Evolutionary conservation across 2,797 vertebrate genomes (phyloP).

Genomic region (Sarcoramphus papa): DNA sequence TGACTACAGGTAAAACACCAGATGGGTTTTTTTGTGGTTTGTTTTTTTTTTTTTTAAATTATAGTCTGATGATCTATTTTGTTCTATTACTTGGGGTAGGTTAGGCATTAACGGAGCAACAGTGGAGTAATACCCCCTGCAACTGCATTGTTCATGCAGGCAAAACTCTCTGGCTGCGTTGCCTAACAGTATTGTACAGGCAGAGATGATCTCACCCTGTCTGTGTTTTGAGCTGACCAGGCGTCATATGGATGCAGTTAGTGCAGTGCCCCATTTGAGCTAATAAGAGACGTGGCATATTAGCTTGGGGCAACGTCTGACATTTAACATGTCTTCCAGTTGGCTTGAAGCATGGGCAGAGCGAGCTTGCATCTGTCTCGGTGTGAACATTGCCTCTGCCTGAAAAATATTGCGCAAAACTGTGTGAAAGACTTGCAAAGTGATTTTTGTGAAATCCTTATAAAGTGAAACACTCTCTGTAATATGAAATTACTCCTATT

Average conservation of each 20-base stretch:
- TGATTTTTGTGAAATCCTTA: not conserved
- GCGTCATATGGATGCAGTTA: conserved; percentile 12
- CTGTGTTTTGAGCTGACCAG: conserved; percentile 13
- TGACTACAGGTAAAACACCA: not conserved
- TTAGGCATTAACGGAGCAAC: not conserved
- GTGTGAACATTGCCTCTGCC: not conserved
- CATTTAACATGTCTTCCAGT: conserved; percentile 10
- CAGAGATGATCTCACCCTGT: conserved; percentile 17
- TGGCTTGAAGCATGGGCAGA: not conserved
- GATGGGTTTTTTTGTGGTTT: not conserved
- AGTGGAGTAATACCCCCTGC: not conserved
- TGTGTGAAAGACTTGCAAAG: not conserved
- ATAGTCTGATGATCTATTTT: not conserved
- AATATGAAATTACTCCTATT: not conserved
- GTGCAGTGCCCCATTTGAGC: not conserved
- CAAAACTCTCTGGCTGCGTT: not conserved
- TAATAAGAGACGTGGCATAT: not conserved
- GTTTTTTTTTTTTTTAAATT: not conserved
- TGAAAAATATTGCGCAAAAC: not conserved
- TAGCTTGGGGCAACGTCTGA: not conserved
- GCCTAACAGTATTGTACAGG: not conserved
- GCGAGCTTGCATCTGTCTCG: not conserved
- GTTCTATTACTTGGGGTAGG: not conserved
- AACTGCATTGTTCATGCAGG: not conserved
- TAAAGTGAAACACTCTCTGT: not conserved